Conservation (phyloP, 2,797 vertebrate genomes). For the Alosa sapidissima region DNA sequence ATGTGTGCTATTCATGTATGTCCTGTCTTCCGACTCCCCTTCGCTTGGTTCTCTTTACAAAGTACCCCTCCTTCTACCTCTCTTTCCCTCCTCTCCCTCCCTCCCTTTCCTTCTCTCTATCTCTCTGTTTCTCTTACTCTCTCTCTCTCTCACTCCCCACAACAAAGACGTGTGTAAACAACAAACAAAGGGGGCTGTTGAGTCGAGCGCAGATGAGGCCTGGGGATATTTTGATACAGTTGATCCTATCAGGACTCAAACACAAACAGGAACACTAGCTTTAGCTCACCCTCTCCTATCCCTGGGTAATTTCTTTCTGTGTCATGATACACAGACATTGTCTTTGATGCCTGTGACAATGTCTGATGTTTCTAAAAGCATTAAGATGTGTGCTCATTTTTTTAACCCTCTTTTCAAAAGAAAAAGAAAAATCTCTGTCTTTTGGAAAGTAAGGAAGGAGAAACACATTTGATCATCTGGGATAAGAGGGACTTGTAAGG, state of each 20-base stretch:
- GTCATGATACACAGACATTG: slow-evolving; percentile 19
- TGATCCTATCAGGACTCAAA: slow-evolving; percentile 14
- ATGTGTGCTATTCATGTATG: slow-evolving; percentile 21
- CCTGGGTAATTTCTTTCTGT: slow-evolving; percentile 14
- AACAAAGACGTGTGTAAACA: slow-evolving; percentile 22
- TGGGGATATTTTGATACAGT: slow-evolving; percentile 16
- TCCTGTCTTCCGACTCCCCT: slow-evolving; percentile 26
- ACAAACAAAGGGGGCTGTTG: slow-evolving; percentile 34
- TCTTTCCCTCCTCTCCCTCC: background rate
- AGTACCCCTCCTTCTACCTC: background rate
- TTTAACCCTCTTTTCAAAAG: background rate
- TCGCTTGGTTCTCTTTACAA: slow-evolving; percentile 9
- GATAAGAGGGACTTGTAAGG: background rate
- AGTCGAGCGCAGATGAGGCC: slow-evolving; percentile 13
- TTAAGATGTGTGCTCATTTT: background rate
- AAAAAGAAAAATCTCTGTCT: background rate
- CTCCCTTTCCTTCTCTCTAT: slow-evolving; percentile 48
- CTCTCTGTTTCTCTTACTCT: slow-evolving; percentile 52
- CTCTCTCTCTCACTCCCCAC: slow-evolving; percentile 16
- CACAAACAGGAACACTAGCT: background rate
- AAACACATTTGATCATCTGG: background rate
- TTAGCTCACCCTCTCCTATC: slow-evolving; percentile 10
- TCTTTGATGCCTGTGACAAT: slow-evolving; percentile 19
- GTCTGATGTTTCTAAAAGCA: slow-evolving; percentile 17
- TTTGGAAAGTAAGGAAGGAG: slow-evolving; percentile 7